Base-by-base conservation (phyloP, 1,140 invertebrate genomes). In the Arctopsyche grandis region DNA sequence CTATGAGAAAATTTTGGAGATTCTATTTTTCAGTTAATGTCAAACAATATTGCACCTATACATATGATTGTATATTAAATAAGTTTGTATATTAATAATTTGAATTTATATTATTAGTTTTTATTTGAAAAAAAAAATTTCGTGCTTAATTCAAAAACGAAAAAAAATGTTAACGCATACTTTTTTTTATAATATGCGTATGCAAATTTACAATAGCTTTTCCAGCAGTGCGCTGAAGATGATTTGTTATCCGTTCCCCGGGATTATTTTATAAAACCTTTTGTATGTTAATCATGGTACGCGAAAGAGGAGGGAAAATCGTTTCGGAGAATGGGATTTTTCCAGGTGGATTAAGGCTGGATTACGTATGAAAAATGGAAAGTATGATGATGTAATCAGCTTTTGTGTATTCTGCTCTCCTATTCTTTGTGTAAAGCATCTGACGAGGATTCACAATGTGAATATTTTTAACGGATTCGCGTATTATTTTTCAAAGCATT, bases 251-350 rank as follows among this genome's bases (percentile, higher is more conserved):
- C 69, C 69, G 48, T 73, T 46, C 77, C 81, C 78, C 58, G 73
- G 81, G 81, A 69, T 82, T 82, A 82, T 82, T 82, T 82, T 77
- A 82, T 82, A 80, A 82, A 80, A 80, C 80, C 82, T 83, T 83
- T 83, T 83, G 80, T 83, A 83, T 83, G 82, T 60, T 83, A 83
- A 83, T 83, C 80, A 79, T 79, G 44, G 80, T 70, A 70, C 60
- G 58, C 77, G 19, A 66, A 22, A 14, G 60, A 16, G 24, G 77
- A 77, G 79, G 77, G 77, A 85, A 66, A 85, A 86, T 87, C 86
- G 84, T 79, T 81, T 81, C 82, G 82, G 85, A 87, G 87, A 89
- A 88, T 88, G 85, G 87, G 87, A 89, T 89, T 88, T 87, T 83
- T 85, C 82, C 84, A 82, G 83, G 84, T 84, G 86, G 88, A 89